phyloP scores from a whole-genome alignment of 1,140 invertebrate species.

The Yoshiicerus persimilis region DNA sequence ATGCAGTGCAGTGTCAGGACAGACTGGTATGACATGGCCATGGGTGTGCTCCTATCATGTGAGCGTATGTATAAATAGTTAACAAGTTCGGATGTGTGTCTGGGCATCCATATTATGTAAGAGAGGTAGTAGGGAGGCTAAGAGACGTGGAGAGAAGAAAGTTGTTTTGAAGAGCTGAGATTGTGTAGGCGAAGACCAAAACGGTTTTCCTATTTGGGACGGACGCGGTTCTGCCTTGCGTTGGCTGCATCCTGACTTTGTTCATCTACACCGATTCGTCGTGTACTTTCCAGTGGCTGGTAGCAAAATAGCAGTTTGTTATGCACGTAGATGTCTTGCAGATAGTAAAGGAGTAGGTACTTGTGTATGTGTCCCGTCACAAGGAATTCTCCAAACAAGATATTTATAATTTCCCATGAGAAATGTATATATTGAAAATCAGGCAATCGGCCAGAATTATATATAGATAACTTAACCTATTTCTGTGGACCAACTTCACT shows the following conservation, averaged over 20 bases:
- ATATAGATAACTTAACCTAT: slow-evolving; percentile 25
- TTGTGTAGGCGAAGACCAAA: background rate
- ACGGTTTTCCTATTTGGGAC: background rate
- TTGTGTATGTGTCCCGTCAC: background rate
- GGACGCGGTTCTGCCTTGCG: too few species aligned
- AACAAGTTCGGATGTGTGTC: too few species aligned
- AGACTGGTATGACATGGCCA: too few species aligned
- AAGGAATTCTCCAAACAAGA: background rate
- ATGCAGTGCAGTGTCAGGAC: too few species aligned
- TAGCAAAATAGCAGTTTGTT: background rate
- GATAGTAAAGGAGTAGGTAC: background rate
- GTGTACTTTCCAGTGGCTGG: background rate
- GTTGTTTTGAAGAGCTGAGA: background rate
- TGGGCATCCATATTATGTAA: too few species aligned
- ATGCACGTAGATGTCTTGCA: background rate
- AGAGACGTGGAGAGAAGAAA: background rate
- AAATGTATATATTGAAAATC: slow-evolving; percentile 23
- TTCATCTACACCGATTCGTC: background rate
- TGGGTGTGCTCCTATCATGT: too few species aligned
- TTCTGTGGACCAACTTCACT: background rate
- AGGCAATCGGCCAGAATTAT: slow-evolving; percentile 31
- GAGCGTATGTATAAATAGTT: too few species aligned
- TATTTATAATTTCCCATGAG: slow-evolving; percentile 21
- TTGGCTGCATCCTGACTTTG: background rate
- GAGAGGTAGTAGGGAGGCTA: background rate